These are phyloP conservation scores for Pseudois nayaur DNA, from an alignment of 2,113 vertebrate species.

Conservation along the genomic window DNA sequence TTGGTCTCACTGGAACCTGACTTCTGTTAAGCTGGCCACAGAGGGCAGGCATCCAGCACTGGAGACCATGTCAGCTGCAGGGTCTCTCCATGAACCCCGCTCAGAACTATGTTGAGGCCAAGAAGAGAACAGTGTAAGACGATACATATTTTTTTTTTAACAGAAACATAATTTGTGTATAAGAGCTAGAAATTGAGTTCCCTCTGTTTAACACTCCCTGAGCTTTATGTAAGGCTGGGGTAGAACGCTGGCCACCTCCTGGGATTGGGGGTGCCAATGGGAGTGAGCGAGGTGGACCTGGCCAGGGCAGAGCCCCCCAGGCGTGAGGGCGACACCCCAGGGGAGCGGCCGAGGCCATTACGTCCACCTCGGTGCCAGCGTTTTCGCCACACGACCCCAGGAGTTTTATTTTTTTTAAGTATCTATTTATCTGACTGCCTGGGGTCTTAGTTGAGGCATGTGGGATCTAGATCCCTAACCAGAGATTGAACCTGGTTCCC, in stretches of 20 bases:
- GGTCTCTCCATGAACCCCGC: neutral
- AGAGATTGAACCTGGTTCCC: neutral
- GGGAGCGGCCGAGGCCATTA: fast-evolving
- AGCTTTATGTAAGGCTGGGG: neutral
- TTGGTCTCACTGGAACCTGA: neutral
- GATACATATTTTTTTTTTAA: neutral
- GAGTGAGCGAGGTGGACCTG: neutral
- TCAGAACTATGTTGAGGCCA: neutral
- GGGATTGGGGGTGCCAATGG: fast-evolving
- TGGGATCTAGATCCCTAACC: neutral
- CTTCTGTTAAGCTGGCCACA: neutral
- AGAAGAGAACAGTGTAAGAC: neutral
- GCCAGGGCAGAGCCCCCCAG: neutral
- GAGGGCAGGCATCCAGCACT: neutral
- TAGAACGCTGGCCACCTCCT: neutral
- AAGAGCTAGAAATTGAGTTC: neutral
- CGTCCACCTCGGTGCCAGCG: fast-evolving
- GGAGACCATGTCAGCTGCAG: neutral
- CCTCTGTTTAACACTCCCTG: neutral
- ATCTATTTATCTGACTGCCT: neutral
- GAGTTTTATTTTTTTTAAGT: neutral
- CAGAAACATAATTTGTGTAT: neutral
- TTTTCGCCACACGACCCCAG: neutral
- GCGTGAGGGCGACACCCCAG: neutral
- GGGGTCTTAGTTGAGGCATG: neutral